Evolutionary conservation across 1,140 invertebrate genomes (phyloP).

Genomic region (Metopolophium dirhodum): DNA sequence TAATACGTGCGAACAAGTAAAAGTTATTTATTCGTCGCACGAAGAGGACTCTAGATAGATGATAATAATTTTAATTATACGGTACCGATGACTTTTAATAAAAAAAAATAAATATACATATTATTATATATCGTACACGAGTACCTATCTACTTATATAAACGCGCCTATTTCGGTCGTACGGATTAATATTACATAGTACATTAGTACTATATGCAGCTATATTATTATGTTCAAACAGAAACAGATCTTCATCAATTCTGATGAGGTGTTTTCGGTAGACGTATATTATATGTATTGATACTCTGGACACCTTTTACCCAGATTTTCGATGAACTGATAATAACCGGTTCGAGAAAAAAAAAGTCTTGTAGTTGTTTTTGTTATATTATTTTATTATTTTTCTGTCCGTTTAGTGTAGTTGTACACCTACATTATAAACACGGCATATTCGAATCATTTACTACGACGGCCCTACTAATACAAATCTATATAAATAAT

Average conservation of each 20-base stretch:
- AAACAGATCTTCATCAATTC: conserved; percentile 20
- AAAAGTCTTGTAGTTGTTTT: conserved; percentile 23
- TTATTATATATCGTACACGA: not conserved
- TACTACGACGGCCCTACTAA: not conserved
- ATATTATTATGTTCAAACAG: not conserved
- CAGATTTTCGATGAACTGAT: not conserved
- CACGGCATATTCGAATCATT: not conserved
- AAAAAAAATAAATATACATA: not conserved
- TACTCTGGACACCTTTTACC: conserved; percentile 18
- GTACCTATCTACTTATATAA: not conserved
- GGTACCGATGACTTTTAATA: not conserved
- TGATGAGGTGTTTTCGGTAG: not conserved
- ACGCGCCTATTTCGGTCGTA: not conserved
- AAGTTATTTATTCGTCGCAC: not conserved
- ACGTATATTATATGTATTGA: not conserved
- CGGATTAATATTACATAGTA: not conserved
- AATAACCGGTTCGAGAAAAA: conserved; percentile 16
- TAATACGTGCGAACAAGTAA: not conserved
- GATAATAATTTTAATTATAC: not conserved
- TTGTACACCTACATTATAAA: not conserved
- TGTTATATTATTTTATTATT: conserved; percentile 29
- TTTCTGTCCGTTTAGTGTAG: not conserved
- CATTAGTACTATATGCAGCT: too few relatives aligned
- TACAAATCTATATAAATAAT: conserved; percentile 17
- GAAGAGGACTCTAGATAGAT: not conserved